A percentile compares a stretch with the other conserved stretches of the same genome.
These are phyloP conservation scores for Centropus unirufus DNA, from an alignment of 2,113 vertebrate genomes.

Conservation along the genomic window DNA sequence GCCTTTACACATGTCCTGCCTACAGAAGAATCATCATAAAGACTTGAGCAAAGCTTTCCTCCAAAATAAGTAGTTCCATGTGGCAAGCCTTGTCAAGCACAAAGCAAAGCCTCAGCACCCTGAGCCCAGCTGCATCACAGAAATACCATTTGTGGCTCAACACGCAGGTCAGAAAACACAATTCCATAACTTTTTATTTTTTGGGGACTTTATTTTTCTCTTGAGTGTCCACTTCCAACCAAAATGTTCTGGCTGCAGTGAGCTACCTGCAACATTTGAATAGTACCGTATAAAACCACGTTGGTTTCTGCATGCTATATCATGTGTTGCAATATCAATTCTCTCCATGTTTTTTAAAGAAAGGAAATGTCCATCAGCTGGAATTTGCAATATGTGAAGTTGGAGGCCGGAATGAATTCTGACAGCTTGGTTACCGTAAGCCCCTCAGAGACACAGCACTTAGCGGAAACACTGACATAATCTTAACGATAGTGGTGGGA, in stretches of 20 bases:
- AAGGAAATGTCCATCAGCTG: not conserved
- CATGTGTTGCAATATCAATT: not conserved
- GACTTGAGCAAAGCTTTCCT: not conserved
- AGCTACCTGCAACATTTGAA: not conserved
- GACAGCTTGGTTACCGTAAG: not conserved
- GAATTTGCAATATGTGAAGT: not conserved
- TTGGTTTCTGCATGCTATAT: not conserved
- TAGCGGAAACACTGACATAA: conserved; percentile 41
- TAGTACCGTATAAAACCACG: not conserved
- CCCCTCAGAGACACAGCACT: not conserved
- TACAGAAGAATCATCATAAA: not conserved
- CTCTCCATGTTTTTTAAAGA: not conserved
- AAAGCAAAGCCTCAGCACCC: not conserved
- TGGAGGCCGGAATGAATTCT: conserved; percentile 12
- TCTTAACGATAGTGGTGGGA: not conserved
- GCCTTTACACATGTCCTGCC: not conserved
- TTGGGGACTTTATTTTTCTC: not conserved
- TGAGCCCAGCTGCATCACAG: not conserved
- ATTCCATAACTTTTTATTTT: not conserved
- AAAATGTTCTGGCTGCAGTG: not conserved
- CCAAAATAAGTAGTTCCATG: not conserved
- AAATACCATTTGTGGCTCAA: not conserved
- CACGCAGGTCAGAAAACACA: not conserved
- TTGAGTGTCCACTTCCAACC: not conserved
- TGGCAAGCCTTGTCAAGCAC: not conserved